phyloP scores from a whole-genome alignment of 2,888 invertebrate genomes.

The Lasioglossum oenotherae region DNA sequence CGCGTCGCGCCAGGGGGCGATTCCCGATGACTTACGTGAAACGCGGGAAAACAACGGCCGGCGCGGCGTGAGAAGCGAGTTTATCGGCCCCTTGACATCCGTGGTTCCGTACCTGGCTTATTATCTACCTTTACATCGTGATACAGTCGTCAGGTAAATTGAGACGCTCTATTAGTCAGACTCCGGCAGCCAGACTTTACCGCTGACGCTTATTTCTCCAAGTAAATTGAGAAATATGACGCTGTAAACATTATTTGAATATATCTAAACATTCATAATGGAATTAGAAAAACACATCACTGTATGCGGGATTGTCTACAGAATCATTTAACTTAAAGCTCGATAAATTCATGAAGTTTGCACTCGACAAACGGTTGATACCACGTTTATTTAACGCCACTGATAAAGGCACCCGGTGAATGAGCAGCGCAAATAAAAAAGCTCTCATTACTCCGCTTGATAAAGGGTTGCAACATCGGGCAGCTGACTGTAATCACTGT shows the following conservation, averaged over 20 bases:
- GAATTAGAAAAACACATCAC: background rate
- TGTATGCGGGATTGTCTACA: background rate
- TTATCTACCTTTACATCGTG: constrained; percentile 65
- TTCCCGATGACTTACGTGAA: constrained; percentile 57
- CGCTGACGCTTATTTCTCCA: background rate
- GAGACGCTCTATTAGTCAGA: constrained; percentile 48
- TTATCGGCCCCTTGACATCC: constrained; percentile 53
- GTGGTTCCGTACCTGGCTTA: constrained; percentile 49
- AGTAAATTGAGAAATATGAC: background rate
- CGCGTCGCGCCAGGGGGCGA: constrained; percentile 49
- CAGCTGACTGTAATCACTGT: background rate
- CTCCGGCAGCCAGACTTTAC: background rate
- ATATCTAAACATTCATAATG: background rate
- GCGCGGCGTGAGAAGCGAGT: constrained; percentile 52
- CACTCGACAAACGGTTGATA: background rate
- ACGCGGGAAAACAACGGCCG: constrained; percentile 49
- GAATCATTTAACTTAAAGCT: background rate
- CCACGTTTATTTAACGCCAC: background rate
- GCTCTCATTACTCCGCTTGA: background rate
- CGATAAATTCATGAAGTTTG: background rate
- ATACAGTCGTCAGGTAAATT: constrained; percentile 54
- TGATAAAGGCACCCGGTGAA: background rate
- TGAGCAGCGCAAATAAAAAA: background rate
- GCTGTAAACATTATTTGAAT: background rate
- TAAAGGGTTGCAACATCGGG: background rate